These are phyloP conservation scores for Psittacara wagleri DNA, from an alignment of 2,113 vertebrate genomes.

Conservation along the genomic window DNA sequence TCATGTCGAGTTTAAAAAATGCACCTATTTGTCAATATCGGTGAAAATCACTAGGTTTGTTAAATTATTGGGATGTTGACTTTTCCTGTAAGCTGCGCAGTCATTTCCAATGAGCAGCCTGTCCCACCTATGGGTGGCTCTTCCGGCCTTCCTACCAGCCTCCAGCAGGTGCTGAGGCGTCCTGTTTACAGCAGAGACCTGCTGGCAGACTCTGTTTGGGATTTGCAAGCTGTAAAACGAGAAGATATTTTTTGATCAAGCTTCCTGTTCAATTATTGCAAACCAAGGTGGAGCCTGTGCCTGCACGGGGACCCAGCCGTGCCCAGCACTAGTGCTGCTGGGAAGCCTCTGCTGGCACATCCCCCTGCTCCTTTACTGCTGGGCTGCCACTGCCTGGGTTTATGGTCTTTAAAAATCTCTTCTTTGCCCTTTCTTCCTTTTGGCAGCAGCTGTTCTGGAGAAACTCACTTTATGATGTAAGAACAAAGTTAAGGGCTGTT, in stretches of 20 bases:
- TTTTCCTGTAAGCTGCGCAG: neutral
- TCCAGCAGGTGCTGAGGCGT: neutral
- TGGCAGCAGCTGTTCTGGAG: neutral
- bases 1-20: neutral
- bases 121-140: neutral
- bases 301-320: neutral
- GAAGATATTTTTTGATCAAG: neutral
- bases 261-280: slow-evolving; percentile 4
- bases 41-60: neutral
- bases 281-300: neutral
- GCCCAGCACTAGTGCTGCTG: neutral
- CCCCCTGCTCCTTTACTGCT: neutral
- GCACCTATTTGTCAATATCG: neutral
- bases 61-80: neutral
- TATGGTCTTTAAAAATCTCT: neutral
- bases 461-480: neutral
- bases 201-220: neutral
- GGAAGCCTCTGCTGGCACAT: neutral
- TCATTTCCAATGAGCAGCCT: neutral
- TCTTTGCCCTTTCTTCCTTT: neutral
- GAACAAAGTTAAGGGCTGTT: neutral
- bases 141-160: neutral
- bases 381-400: neutral
- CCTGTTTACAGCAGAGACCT: neutral
- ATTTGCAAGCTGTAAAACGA: slow-evolving; percentile 12